Percentiles rank a stretch among this genome's conserved stretches.
Evolutionary conservation across 2,888 invertebrate genomes (phyloP).

Genomic region (Sialis lutaria): DNA sequence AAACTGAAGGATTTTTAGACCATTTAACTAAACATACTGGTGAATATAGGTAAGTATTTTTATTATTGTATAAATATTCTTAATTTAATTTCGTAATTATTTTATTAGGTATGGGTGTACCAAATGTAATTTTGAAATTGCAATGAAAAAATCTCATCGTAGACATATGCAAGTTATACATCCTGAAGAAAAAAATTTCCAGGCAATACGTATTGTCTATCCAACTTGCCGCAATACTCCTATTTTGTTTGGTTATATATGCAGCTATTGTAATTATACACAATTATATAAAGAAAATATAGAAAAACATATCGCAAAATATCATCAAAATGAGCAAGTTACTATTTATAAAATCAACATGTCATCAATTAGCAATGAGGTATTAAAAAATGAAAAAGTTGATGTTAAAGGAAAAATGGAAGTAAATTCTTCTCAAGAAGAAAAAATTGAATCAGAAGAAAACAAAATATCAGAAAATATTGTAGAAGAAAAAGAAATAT

Average conservation of each 20-base stretch:
- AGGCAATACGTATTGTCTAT: background rate
- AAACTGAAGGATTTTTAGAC: conserved; percentile 38
- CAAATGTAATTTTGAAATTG: conserved; percentile 28
- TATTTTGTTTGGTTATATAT: conserved; percentile 38
- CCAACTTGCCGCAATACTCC: conserved; percentile 9
- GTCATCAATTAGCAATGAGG: conserved; percentile 11
- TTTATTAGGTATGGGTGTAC: conserved; percentile 35
- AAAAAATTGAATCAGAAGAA: background rate
- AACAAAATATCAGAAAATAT: conserved; percentile 2
- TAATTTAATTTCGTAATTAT: too few species aligned
- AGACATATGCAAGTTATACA: conserved; percentile 12
- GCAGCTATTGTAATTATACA: conserved; percentile 53
- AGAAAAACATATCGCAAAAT: conserved; percentile 39
- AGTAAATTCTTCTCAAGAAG: too few species aligned
- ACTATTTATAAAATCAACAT: conserved; percentile 22
- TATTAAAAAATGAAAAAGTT: conserved; percentile 5
- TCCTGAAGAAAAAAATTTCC: background rate
- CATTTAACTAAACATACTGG: conserved; percentile 64
- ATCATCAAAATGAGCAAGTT: conserved; percentile 32
- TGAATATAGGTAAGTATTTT: conserved; percentile 34
- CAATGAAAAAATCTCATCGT: conserved; percentile 16
- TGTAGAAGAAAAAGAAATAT: conserved; percentile 9
- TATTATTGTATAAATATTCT: too few species aligned
- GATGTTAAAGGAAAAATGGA: too few species aligned
- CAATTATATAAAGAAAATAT: conserved; percentile 44